Evolutionary conservation across 92 coral and sea anemone species (phyloP), one percentile per base, ranked within the genome.

Genomic region (Phenganax subtilis): DNA sequence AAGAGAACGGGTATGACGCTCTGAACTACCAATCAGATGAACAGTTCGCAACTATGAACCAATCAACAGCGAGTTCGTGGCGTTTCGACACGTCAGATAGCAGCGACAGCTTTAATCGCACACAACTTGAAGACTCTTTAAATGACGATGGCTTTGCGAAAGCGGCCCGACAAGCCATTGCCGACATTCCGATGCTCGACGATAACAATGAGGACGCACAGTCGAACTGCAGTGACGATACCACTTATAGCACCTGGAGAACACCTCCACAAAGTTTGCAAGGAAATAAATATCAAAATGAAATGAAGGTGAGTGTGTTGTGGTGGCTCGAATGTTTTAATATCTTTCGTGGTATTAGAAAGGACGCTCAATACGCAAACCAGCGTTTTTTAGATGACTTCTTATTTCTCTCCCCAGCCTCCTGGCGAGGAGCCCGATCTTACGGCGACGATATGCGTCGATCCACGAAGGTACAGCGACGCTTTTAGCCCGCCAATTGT

Each of bases 391-490:
- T 20, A 20, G 25, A 37, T 37, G 47, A 37, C 47, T 37, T 71
- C 55, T 62, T 71, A 3, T 77, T 62, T 75, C 52, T 69, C 31
- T 66, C 8, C 12, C 16, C 82, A 93, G 98, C 98, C 90, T 67
- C 98, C 97, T 27, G 98, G 98, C 12, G 89, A 91, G 14, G 98
- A 93, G 80, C 98, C 98, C 30, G 98, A 93, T 82, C 87, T 93
- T 63, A 87, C 97, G 61, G 98, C 97, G 4, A 93, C 98, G 5
- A 57, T 93, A 60, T 93, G 97, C 5, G 79, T 91, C 79, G 92
- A 93, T 67, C 94, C 97, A 58, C 85, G 98, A 28, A 92, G 80
- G 51, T 91, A 93, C 75, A 77, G 89, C 6, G 88, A 88, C 77
- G 94, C 89, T 15, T 91, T 93, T 80, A 93, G 97, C 37, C 98